These are phyloP conservation scores for Puma concolor DNA, from an alignment of 2,113 vertebrate species.

Conservation along the genomic window DNA sequence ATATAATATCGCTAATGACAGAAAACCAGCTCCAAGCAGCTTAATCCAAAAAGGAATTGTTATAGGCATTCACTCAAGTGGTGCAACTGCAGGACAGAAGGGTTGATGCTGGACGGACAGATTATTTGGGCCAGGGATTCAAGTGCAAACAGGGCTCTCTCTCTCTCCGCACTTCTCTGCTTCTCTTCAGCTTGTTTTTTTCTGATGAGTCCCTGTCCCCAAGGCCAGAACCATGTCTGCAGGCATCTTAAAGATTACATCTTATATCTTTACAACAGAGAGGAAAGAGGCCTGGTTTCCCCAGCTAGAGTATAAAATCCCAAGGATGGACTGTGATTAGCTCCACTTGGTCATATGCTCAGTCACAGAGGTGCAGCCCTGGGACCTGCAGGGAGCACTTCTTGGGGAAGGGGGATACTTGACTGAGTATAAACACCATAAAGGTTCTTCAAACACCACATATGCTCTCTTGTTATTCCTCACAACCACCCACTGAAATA, in stretches of 20 bases:
- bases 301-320: neutral
- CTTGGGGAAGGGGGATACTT: neutral
- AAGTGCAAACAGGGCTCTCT: neutral
- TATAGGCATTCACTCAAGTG: neutral
- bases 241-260: neutral
- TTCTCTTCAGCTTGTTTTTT: neutral
- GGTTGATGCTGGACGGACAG: neutral
- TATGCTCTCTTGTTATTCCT: neutral
- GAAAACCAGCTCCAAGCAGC: neutral
- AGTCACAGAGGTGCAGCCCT: neutral
- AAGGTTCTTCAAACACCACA: neutral
- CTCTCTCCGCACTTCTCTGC: neutral
- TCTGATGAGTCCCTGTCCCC: neutral
- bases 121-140: neutral
- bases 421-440: neutral
- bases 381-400: neutral
- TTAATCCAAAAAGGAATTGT: constrained; percentile 11
- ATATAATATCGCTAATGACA: neutral
- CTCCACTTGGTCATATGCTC: neutral
- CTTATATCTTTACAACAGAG: neutral
- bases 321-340: neutral
- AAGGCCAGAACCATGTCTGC: neutral
- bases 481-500: neutral
- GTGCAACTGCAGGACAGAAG: neutral
- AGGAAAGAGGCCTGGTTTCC: neutral